Base-by-base conservation (phyloP, 2,797 vertebrate species). In the Paguma larvata region DNA sequence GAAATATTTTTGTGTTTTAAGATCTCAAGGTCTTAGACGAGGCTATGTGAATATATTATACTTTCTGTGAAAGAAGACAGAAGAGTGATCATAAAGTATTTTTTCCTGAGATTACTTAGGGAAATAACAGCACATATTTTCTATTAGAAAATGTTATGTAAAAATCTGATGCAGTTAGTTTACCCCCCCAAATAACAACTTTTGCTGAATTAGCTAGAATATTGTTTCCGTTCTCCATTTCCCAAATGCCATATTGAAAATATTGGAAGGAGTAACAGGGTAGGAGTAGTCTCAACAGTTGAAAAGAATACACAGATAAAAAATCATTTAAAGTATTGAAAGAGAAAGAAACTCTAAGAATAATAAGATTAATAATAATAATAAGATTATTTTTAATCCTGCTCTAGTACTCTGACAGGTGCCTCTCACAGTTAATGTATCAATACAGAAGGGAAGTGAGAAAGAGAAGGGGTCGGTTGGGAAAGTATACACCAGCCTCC, bases 151-250 rank as follows among this genome's bases (percentile, higher is more conserved):
- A 63, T 65, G 2, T 15, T 72, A 27, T 78, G 27, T 34, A 91
- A 51, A 92, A 95, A 89, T 34, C 6, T 67, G 72, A 87, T 27
- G 41, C 51, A n/a, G 63, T 68, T 89, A 30, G 89, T 89, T 94
- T 89, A 59, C 5, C 8, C 41, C 41, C 10, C 25, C 8, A 34
- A 85, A 82, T 75, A 89, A 63, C 18, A 41, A 41, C 19, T 92
- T 92, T 77, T 77, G 48, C 30, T 78, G 78, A 82, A 70, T 77
- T 62, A 65, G 63, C 44, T 89, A 72, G 83, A 95, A 93, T 85
- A 16, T 79, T 72, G 59, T 11, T 94, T 93, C 25, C 62, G 2
- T 67, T 87, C 21, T 80, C 18, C 10, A 27, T 68, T 90, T 16
- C 44, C 62, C 68, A 21, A 68, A 89, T 68, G 27, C 48, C n/a